Base-by-base conservation (phyloP, 2,113 vertebrate species). In the Panthera uncia region DNA sequence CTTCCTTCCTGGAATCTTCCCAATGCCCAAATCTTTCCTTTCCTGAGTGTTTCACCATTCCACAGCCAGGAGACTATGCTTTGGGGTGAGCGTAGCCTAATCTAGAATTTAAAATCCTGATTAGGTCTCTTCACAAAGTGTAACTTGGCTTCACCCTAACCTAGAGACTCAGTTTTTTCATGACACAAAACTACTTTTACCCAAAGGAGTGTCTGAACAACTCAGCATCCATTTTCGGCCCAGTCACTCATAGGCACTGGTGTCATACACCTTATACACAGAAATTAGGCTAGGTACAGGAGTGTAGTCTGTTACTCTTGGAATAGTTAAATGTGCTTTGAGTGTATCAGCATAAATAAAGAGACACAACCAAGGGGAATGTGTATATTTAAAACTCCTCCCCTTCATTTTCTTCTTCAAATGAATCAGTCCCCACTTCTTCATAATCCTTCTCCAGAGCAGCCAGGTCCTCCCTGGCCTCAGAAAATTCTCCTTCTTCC, bases 361-460 rank as follows among this genome's bases (percentile, higher is more conserved):
- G 61, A 80, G 57, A 96, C 57, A 66, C 27, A 79, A 81, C 50
- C 91, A 93, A 52, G 87, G 85, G 96, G 63, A 95, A 97, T 45
- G 25, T 36, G 12, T 97, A 16, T 97, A 98, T 98, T 98, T 97
- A 97, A 98, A 98, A 98, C 94, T 97, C 96, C 93, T 99, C 99
- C 65, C 97, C 98, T 66, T 99, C 98, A 27, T 99, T 99, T 97
- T 99, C 99, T 84, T 99, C 99, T 92, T 99, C 99, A 90, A 99
- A 98, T 0, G 99, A 98, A 85, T 99, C 99, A 16, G 98, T 98
- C 52, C 99, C 99, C 63, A 99, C 99, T 98, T 99, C 99, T 96
- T 99, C 99, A 57, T 99, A 99, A 98, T 99, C 99, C 89, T 99
- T 99, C 98, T 99, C 99, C 97, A 99, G 89, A 33, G 99, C 99